Evolutionary conservation across 2,888 invertebrate species (phyloP).

Genomic region (Spialia ferax): DNA sequence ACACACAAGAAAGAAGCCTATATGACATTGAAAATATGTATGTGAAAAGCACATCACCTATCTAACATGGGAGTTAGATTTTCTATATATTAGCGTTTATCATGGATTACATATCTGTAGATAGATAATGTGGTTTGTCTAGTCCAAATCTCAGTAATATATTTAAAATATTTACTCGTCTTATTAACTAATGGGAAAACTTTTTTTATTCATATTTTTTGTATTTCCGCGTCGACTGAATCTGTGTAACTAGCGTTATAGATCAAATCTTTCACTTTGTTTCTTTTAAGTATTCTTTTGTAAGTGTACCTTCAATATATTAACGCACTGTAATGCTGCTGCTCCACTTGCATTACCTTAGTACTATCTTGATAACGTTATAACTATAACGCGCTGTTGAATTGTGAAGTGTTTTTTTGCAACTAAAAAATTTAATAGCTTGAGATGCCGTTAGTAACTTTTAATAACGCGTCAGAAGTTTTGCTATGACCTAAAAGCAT

Average conservation of each 20-base stretch:
- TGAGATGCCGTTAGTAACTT: too few species aligned
- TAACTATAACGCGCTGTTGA: neutral
- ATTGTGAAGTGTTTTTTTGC: neutral
- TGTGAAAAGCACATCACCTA: constrained; percentile 68
- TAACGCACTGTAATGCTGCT: constrained; percentile 11
- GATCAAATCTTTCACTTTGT: constrained; percentile 50
- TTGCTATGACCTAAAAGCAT: neutral
- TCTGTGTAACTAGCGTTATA: constrained; percentile 71
- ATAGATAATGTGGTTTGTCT: constrained; percentile 85
- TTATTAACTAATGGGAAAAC: constrained; percentile 57
- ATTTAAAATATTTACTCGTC: constrained; percentile 78
- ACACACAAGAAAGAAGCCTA: constrained; percentile 44
- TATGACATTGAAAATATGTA: constrained; percentile 74
- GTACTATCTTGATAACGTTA: neutral
- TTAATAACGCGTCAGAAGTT: neutral
- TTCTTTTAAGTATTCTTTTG: constrained; percentile 39
- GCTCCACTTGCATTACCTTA: neutral
- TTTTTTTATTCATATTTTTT: constrained; percentile 63
- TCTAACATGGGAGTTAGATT: constrained; percentile 78
- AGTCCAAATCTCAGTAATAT: constrained; percentile 84
- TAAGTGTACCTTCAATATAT: constrained; percentile 32
- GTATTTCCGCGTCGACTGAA: constrained; percentile 80
- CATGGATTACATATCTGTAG: constrained; percentile 87
- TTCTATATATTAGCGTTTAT: constrained; percentile 84
- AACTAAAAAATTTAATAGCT: neutral